Evolutionary conservation across 1,140 invertebrate genomes (phyloP).

Genomic region (Dolichoris vasculosae): DNA sequence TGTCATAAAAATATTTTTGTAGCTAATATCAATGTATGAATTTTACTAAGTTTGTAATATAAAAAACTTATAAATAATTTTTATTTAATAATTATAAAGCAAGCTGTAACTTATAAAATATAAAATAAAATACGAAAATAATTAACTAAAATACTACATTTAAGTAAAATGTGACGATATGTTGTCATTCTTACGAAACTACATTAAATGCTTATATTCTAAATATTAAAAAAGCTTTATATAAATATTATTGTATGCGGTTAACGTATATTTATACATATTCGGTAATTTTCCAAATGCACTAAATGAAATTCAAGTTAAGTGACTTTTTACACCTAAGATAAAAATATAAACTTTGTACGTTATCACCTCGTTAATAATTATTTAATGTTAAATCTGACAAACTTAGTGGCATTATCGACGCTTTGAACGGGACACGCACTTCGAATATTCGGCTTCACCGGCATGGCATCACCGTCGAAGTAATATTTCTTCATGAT

Average conservation of each 20-base stretch:
- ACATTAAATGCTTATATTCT: not conserved
- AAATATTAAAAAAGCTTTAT: not conserved
- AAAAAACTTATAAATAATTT: slow-evolving; percentile 23
- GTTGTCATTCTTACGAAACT: slow-evolving; percentile 14
- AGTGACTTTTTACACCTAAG: slow-evolving; percentile 28
- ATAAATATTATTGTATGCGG: not conserved
- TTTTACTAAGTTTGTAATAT: slow-evolving; percentile 19
- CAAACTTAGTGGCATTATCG: slow-evolving; percentile 59
- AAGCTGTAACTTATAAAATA: slow-evolving; percentile 9
- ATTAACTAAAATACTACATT: not conserved
- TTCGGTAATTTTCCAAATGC: not conserved
- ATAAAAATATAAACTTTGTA: slow-evolving; percentile 16
- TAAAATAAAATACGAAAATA: slow-evolving; percentile 34
- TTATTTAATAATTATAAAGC: not conserved
- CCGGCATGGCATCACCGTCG: slow-evolving; percentile 48
- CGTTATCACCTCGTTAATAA: not conserved
- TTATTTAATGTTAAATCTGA: slow-evolving; percentile 65
- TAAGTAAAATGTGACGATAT: slow-evolving; percentile 5
- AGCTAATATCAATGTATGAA: slow-evolving; percentile 15
- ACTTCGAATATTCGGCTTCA: slow-evolving; percentile 56
- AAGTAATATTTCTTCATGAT: slow-evolving; percentile 55
- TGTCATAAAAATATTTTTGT: slow-evolving; percentile 3
- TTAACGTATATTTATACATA: not conserved
- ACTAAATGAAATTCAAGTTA: not conserved
- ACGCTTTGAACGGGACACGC: slow-evolving; percentile 57